Evolutionary conservation across 2,113 vertebrate species (phyloP), one percentile per base, ranked within the genome.

Genomic region (Aix galericulata): DNA sequence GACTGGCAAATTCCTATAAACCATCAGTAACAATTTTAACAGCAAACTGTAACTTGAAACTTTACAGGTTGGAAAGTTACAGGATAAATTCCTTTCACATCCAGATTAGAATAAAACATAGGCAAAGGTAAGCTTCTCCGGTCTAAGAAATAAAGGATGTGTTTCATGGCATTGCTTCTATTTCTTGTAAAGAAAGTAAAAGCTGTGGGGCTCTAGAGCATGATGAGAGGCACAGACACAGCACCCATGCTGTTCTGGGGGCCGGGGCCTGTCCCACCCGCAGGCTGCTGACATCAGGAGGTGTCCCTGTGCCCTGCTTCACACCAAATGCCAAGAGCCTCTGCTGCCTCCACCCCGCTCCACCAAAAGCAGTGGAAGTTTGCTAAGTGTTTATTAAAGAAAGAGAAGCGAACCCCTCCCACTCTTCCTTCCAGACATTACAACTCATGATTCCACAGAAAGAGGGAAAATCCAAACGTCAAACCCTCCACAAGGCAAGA

Each of bases 201-300:
- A 59, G 15, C 26, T 18, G 38, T 17, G 27, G 27, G 27, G 29
- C 48, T 82, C 68, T 63, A 29, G 26, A 89, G 55, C 42, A 42
- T 20, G 42, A 15, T 25, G 25, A 1, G 32, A 52, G 42, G 29
- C 62, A 32, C 25, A 13, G 26, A 29, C 12, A 42, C 1, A 2
- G 8, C 8, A 8, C 34, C 13, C 4, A 0, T 1, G 7, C 26
- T 62, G 32, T 29, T n/a, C 32, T 64, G 63, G 14, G 29, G 3
- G 17, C 21, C 11, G 4, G 23, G 29, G 10, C 36, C 50, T 50
- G 64, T 44, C 31, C n/a, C 44, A 6, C 14, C 34, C 2, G 1
- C 4, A 26, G 75, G 58, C 56, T 82, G 53, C 88, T 63, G 64
- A 64, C 68, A 53, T 6, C 40, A 21, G 69, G 77, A 87, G 80